A percentile compares a stretch with the other conserved stretches of the same genome.
Evolutionary conservation across 2,797 vertebrate genomes (phyloP).

Genomic region (Naso thynnoides): DNA sequence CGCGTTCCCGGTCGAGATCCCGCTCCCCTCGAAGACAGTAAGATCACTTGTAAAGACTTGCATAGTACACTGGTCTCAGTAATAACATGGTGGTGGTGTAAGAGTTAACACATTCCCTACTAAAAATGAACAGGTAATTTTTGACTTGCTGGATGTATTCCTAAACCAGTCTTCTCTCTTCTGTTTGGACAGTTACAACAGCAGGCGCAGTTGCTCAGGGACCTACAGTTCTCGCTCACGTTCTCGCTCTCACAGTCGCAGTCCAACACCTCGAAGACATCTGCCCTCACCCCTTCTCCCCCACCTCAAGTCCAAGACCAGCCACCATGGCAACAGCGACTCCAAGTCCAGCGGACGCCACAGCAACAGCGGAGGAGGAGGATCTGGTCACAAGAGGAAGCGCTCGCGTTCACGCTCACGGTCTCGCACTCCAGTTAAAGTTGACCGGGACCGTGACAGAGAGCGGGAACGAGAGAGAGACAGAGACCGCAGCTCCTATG

Average conservation of each 20-base stretch:
- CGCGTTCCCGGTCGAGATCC: conserved; percentile 92
- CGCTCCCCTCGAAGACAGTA: conserved; percentile 94
- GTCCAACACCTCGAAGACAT: conserved; percentile 92
- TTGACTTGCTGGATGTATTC: neutral
- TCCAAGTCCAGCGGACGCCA: conserved; percentile 91
- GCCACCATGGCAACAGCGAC: conserved; percentile 89
- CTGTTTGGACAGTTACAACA: conserved; percentile 89
- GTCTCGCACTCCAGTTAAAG: conserved; percentile 90
- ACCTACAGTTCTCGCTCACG: conserved; percentile 97
- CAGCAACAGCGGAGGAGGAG: conserved; percentile 74
- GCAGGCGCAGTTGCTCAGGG: conserved; percentile 94
- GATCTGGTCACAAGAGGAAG: conserved; percentile 92
- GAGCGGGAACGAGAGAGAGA: conserved; percentile 83
- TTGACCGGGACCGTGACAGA: conserved; percentile 79
- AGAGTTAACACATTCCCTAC: too few species aligned
- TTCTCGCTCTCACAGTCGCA: conserved; percentile 95
- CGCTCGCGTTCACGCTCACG: conserved; percentile 89
- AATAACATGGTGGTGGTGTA: neutral
- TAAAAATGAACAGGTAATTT: neutral
- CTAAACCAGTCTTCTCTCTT: neutral
- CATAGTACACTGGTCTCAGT: neutral
- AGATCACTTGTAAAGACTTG: conserved; percentile 64
- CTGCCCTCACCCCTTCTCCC: conserved; percentile 91
- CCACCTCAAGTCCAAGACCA: conserved; percentile 90
- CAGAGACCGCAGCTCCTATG: conserved; percentile 87